Evolutionary conservation across 2,888 invertebrate species (phyloP).

Genomic region (Drosophila imparisetae): DNA sequence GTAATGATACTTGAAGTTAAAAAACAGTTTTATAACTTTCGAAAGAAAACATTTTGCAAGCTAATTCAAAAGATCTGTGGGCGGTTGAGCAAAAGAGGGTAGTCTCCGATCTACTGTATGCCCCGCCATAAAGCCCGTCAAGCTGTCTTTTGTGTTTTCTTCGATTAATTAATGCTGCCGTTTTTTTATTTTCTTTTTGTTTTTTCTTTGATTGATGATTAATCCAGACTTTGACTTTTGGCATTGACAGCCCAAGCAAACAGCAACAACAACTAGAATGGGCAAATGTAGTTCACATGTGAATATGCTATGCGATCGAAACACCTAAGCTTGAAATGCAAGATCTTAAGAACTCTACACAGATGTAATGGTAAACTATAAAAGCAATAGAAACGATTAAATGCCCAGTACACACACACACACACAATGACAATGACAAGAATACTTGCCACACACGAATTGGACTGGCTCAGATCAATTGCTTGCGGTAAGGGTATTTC

Average conservation of each 20-base stretch:
- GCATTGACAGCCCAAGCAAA: constrained; percentile 51
- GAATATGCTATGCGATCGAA: constrained; percentile 1
- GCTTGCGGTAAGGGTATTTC: constrained; percentile 25
- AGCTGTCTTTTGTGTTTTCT: constrained; percentile 32
- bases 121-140: not conserved
- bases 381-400: not conserved
- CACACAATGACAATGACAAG: not conserved
- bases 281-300: constrained; percentile 26
- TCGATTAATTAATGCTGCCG: constrained; percentile 71
- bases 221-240: constrained; percentile 79
- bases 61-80: constrained; percentile 2
- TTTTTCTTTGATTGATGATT: constrained; percentile 74
- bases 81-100: not conserved
- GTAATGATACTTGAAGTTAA: constrained; percentile 6
- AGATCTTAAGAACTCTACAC: not conserved
- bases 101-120: constrained; percentile 10
- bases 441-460: not conserved
- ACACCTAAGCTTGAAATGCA: not conserved
- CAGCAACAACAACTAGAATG: constrained; percentile 20
- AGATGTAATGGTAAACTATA: not conserved
- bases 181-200: not conserved
- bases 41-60: constrained; percentile 35
- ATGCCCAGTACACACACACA: not conserved
- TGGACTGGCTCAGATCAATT: not conserved
- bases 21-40: constrained; percentile 41